Conservation (phyloP, 1,140 invertebrate genomes). For the Diachasma alloeum region DNA sequence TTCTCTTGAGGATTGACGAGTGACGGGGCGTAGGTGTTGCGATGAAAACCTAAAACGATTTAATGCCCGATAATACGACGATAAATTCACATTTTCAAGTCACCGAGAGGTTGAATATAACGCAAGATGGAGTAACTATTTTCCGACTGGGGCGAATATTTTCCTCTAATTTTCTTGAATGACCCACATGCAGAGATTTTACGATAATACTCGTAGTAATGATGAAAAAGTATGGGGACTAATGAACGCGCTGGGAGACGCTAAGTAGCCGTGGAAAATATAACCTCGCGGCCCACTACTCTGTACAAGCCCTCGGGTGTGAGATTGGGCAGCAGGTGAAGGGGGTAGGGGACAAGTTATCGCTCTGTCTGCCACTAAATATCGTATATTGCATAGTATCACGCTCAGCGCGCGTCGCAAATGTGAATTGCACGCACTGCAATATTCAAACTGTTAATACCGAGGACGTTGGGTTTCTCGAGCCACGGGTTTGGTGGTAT, state of each 20-base stretch:
- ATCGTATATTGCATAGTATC: conserved; percentile 23
- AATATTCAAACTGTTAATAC: conserved; percentile 8
- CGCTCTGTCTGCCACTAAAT: conserved; percentile 21
- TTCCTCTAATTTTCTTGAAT: not conserved
- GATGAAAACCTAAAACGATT: not conserved
- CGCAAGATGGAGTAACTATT: too few species aligned
- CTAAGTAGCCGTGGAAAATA: not conserved
- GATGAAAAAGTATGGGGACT: not conserved
- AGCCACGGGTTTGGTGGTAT: not conserved
- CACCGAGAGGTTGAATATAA: not conserved
- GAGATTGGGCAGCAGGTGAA: not conserved
- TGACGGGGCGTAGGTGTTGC: not conserved
- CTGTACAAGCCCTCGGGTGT: not conserved
- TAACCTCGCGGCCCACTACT: not conserved
- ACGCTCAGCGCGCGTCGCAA: not conserved
- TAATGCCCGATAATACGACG: not conserved
- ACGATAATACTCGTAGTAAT: not conserved
- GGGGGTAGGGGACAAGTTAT: conserved; percentile 12
- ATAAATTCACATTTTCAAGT: not conserved
- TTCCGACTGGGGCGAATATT: not conserved
- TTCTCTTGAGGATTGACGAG: not conserved
- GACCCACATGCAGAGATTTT: not conserved
- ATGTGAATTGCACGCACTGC: conserved; percentile 7
- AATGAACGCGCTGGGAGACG: not conserved
- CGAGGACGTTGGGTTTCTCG: not conserved